A percentile compares a stretch with the other conserved stretches of the same genome.
phyloP scores from a whole-genome alignment of 2,113 vertebrate genomes.

The Montifringilla adamsi region DNA sequence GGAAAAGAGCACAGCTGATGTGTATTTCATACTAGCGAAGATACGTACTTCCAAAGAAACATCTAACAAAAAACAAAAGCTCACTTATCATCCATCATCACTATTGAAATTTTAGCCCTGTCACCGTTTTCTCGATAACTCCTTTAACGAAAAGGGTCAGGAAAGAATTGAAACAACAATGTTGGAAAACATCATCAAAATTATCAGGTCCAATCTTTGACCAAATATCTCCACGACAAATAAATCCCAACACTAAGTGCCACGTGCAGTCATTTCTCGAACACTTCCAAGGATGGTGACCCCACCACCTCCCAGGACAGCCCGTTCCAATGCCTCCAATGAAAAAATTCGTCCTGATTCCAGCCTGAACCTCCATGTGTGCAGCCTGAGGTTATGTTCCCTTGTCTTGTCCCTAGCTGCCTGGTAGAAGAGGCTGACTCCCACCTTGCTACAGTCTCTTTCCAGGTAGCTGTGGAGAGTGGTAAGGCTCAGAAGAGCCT shows the following conservation, averaged over 20 bases:
- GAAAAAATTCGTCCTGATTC: not conserved
- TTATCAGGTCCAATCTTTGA: not conserved
- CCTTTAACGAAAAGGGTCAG: not conserved
- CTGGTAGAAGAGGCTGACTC: not conserved
- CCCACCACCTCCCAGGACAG: not conserved
- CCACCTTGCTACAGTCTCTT: not conserved
- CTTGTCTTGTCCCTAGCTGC: not conserved
- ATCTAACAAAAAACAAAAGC: not conserved
- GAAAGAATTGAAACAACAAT: not conserved
- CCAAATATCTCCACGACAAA: not conserved
- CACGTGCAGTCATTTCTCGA: not conserved
- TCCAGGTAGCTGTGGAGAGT: not conserved
- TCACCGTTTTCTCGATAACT: not conserved
- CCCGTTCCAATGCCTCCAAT: not conserved
- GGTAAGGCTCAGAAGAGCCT: not conserved
- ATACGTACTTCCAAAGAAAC: not conserved
- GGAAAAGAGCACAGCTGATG: not conserved
- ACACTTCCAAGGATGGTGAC: not conserved
- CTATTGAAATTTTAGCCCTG: not conserved
- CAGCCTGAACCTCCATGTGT: not conserved
- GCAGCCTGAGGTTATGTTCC: not conserved
- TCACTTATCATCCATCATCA: not conserved
- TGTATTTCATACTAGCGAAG: not conserved
- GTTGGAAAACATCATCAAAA: not conserved
- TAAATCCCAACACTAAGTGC: not conserved